Evolutionary conservation across 1,140 invertebrate genomes (phyloP), one percentile per base, ranked within the genome.

Genomic region (Drosophila kohkoa): DNA sequence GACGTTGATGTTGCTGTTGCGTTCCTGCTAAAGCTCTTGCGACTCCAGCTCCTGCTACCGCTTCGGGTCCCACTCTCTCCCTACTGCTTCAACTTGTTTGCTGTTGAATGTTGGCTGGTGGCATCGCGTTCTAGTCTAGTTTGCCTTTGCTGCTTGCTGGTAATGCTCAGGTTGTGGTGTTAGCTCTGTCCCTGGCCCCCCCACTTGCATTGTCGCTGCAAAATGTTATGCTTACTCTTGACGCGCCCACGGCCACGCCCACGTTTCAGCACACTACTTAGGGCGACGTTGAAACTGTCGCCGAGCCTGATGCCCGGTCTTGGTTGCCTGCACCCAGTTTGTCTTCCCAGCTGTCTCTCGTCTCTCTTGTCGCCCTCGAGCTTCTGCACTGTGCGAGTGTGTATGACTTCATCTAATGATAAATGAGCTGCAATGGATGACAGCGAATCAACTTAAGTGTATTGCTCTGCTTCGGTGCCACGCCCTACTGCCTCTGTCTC

Each of bases 361-460:
- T 2, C 7, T 35, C 20, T 25, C 51, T 57, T 32, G 16, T 28
- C n/a, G 8, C 7, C 16, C 1, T 30, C 6, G 10, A 4, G 8
- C 30, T 32, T 25, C 43, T 15, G 35, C 32, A 1, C 11, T 51
- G 63, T 54, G 63, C 68, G 69, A 80, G 71, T 79, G 54, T 74
- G 80, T 82, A 75, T 88, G 83, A 83, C 83, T 87, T 87, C 54
- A 81, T 88, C 85, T 89, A 86, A 91, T 91, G 89, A 91, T 91
- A 91, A 91, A 91, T 91, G 89, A 91, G 89, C 89, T 91, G 89
- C 89, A 91, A 91, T 91, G 82, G 85, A 91, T 91, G 89, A 91
- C 89, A 91, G 89, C 89, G 89, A 91, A 91, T 91, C 89, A 91
- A 91, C 89, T 89, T 91, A 91, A 91, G 89, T 91, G 89, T 91